Evolutionary conservation across 1,140 invertebrate genomes (phyloP).

Genomic region (Zaprionus tsacasi): DNA sequence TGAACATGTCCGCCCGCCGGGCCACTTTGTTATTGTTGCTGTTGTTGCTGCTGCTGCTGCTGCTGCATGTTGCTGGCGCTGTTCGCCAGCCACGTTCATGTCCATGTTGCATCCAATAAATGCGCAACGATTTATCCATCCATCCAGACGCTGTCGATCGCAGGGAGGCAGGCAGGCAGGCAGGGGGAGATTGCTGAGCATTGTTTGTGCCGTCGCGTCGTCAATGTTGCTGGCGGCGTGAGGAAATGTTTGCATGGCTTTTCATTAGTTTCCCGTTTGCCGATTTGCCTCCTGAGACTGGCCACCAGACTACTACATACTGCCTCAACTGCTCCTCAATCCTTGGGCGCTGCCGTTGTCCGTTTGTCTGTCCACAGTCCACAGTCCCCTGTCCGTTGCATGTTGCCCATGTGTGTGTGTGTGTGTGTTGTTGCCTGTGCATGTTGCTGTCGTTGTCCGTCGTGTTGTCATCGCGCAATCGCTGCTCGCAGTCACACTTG

Average conservation of each 20-base stretch:
- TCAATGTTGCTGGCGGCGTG: conserved; percentile 66
- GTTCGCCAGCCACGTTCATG: conserved; percentile 37
- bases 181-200: neutral
- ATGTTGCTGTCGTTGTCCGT: conserved; percentile 40
- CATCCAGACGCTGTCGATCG: conserved; percentile 65
- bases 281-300: conserved; percentile 45
- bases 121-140: conserved; percentile 68
- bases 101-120: conserved; percentile 63
- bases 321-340: conserved; percentile 46
- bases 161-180: too few species aligned
- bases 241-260: conserved; percentile 82
- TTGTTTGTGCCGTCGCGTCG: conserved; percentile 9
- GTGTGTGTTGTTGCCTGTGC: conserved; percentile 16
- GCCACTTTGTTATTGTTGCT: conserved; percentile 33
- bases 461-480: conserved; percentile 54
- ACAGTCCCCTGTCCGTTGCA: conserved; percentile 2
- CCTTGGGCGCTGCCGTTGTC: conserved; percentile 46
- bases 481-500: conserved; percentile 67
- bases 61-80: conserved; percentile 38
- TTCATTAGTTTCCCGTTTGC: conserved; percentile 74
- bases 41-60: conserved; percentile 17
- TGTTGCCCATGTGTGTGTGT: neutral
- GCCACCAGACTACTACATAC: too few species aligned
- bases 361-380: neutral
- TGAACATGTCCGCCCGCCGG: conserved; percentile 52